Percentiles rank a stretch among this genome's conserved stretches.
Conservation (phyloP, 2,113 vertebrate genomes). For the Eretmochelys imbricata region DNA sequence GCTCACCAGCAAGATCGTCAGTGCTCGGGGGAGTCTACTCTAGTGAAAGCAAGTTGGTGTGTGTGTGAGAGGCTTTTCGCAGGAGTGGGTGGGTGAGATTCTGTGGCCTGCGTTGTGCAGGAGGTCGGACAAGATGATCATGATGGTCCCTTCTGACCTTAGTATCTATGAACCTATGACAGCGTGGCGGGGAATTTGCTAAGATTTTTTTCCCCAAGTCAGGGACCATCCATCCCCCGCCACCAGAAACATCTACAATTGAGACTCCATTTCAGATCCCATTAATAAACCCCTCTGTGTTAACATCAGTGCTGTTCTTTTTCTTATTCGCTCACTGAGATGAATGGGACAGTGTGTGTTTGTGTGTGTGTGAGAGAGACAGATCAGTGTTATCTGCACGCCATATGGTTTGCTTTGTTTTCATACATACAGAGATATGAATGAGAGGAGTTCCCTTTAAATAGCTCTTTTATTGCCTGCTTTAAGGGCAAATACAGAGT, state of each 20-base stretch:
- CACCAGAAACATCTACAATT: neutral
- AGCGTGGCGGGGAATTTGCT: neutral
- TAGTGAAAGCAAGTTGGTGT: too few species aligned
- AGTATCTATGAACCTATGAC: neutral
- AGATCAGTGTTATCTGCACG: conserved; percentile 74
- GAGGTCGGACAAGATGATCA: too few species aligned
- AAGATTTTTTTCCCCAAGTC: neutral
- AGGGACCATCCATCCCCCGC: neutral
- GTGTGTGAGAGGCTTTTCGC: too few species aligned
- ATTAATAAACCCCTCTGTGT: conserved; percentile 63
- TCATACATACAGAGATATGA: conserved; percentile 62
- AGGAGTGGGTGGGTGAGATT: too few species aligned
- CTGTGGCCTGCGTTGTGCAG: too few species aligned
- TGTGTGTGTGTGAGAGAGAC: conserved; percentile 30
- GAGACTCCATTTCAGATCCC: conserved; percentile 54
- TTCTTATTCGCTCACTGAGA: conserved; percentile 73
- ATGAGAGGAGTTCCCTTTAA: conserved; percentile 63
- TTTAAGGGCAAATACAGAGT: conserved; percentile 66
- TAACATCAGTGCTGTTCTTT: conserved; percentile 68
- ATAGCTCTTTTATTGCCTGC: conserved; percentile 74
- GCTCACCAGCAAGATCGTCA: neutral
- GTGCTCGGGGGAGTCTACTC: neutral
- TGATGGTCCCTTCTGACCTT: too few species aligned
- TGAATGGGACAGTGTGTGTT: conserved; percentile 40
- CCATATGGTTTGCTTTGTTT: conserved; percentile 77